phyloP scores from a whole-genome alignment of 1,140 invertebrate species.

The Tetramorium alpestre region DNA sequence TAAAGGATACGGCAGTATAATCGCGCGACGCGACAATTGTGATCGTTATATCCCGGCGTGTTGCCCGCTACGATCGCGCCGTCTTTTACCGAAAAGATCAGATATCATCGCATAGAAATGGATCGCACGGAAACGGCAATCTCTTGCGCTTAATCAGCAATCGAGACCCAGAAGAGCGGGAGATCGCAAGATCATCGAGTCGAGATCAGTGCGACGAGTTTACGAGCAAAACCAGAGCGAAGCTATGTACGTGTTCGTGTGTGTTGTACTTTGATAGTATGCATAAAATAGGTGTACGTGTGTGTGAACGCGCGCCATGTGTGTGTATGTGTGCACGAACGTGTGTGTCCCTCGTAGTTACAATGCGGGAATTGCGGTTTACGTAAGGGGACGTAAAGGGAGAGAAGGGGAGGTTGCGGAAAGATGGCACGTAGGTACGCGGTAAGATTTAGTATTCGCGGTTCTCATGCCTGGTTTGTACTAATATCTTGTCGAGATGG shows the following conservation, averaged over 20 bases:
- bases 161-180: constrained; percentile 11
- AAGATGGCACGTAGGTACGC: constrained; percentile 25
- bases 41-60: background rate
- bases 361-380: constrained; percentile 56
- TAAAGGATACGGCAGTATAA: background rate
- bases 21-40: background rate
- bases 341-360: constrained; percentile 34
- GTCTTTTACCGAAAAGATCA: constrained; percentile 55
- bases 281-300: constrained; percentile 12
- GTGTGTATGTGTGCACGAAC: background rate
- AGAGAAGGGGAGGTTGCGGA: background rate
- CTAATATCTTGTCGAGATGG: constrained; percentile 62
- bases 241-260: background rate
- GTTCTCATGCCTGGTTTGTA: constrained; percentile 61
- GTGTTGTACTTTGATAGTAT: background rate
- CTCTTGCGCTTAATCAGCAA: constrained; percentile 68
- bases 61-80: background rate
- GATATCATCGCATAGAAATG: constrained; percentile 30
- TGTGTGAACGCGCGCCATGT: background rate
- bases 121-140: constrained; percentile 51
- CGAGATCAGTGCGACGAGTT: constrained; percentile 54
- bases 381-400: background rate
- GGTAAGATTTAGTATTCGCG: constrained; percentile 62
- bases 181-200: constrained; percentile 50
- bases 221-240: constrained; percentile 56